Conservation (phyloP, 2,797 vertebrate genomes). For the Ctenopoma multispine region DNA sequence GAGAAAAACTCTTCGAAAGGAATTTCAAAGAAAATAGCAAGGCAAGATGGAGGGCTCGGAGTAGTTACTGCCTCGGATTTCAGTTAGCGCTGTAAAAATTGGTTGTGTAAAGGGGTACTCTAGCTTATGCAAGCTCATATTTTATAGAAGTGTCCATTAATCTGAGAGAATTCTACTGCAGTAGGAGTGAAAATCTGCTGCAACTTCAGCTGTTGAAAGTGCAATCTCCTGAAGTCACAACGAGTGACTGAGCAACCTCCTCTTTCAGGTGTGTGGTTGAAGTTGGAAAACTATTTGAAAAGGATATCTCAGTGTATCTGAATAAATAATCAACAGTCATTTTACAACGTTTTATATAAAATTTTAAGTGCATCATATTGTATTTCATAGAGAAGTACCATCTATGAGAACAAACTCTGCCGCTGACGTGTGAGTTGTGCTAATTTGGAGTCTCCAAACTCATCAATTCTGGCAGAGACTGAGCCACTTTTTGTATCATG, state of each 20-base stretch:
- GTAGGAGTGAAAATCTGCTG: constrained; percentile 60
- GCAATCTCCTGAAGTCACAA: constrained; percentile 57
- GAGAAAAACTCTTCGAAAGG: constrained; percentile 67
- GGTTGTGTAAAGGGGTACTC: constrained; percentile 58
- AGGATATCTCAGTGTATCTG: constrained; percentile 39
- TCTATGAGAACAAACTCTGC: constrained; percentile 5
- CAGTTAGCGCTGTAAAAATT: constrained; percentile 55
- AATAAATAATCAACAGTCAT: constrained; percentile 39
- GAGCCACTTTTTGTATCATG: constrained; percentile 33
- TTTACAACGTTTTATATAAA: constrained; percentile 27
- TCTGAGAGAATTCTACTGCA: constrained; percentile 60
- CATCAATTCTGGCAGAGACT: constrained; percentile 26
- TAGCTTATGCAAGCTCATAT: constrained; percentile 65
- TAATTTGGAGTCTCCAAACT: constrained; percentile 25
- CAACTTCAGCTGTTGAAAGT: constrained; percentile 62
- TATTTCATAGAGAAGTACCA: constrained; percentile 10
- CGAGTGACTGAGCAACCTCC: constrained; percentile 30
- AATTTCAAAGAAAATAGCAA: constrained; percentile 74
- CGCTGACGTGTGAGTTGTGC: constrained; percentile 13
- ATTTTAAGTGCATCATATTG: constrained; percentile 28
- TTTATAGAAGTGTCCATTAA: constrained; percentile 71
- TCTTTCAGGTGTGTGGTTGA: constrained; percentile 27
- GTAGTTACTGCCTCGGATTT: constrained; percentile 65
- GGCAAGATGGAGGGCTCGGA: constrained; percentile 60
- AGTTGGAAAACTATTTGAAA: constrained; percentile 56